Base-by-base conservation (phyloP, 1,140 invertebrate species). In the Euwallacea fornicatus region DNA sequence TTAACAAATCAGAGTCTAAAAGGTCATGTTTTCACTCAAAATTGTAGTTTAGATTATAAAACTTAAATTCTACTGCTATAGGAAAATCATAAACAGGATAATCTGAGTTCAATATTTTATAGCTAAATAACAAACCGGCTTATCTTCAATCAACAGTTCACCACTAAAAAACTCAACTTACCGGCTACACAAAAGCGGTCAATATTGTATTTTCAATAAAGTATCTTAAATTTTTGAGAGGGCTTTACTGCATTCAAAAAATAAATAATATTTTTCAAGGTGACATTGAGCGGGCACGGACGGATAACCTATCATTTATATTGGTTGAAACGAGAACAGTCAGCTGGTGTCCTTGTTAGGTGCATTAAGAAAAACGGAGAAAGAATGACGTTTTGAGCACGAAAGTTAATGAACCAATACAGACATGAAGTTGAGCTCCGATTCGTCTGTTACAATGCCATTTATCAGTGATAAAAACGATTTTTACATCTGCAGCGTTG, bases 11-110 rank as follows among this genome's bases (percentile, higher is more conserved):
- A 58, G 53, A 69, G 59, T 69, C 44, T 55, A 64, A 69, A 54
- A 63, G 68, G 46, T 69, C 68, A 69, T 68, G 66, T 68, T 60
- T 68, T 50, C 55, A 16, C 7, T 11, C 43, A n/a, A 68, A 68
- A 68, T 69, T 44, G 42, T 7, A 6, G 11, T 59, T 59, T 47
- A 50, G 43, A 56, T 66, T 55, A 65, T 60, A 9, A 42, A 41
- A 2, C 13, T 50, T 50, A 50, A 50, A 50, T 13, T 50, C 54
- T 21, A 50, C 9, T 50, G 9, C 46, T 50, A 50, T 50, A 50
- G 46, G 13, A 50, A 50, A 50, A 50, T 50, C 13, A 13, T 50
- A 50, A 50, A 50, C 46, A 50, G 0, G 6, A 50, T 50, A 50
- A 64, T 41, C 44, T 13, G 16, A n/a, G 13, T 50, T 53, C 41